Conservation (phyloP, 2,113 vertebrate genomes). For the Lepus americanus region DNA sequence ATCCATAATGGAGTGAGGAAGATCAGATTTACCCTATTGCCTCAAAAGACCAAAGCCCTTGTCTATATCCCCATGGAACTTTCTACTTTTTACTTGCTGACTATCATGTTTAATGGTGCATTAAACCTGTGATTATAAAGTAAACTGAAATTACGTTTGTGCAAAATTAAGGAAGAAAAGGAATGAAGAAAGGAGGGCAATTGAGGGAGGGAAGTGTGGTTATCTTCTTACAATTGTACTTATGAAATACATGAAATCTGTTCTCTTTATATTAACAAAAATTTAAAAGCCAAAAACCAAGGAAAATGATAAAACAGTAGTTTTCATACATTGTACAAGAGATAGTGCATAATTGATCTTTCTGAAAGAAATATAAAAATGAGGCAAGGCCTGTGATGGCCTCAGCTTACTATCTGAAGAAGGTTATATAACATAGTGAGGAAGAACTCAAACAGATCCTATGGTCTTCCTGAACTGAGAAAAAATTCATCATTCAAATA, state of each 20-base stretch:
- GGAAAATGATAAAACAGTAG: background rate
- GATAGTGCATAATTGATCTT: background rate
- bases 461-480: background rate
- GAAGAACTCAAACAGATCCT: background rate
- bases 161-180: too few species aligned
- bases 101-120: too few species aligned
- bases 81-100: too few species aligned
- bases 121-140: too few species aligned
- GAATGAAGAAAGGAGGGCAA: too few species aligned
- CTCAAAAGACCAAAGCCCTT: background rate
- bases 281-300: background rate
- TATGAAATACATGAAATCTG: too few species aligned
- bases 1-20: background rate
- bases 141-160: too few species aligned
- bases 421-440: background rate
- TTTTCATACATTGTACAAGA: background rate
- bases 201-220: too few species aligned
- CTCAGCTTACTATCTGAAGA: background rate
- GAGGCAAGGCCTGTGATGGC: background rate
- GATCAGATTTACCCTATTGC: background rate
- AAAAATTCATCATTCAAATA: background rate
- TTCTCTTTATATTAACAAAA: too few species aligned
- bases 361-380: constrained; percentile 9
- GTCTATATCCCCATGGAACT: too few species aligned
- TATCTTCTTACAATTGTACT: too few species aligned